Percentiles rank a stretch among this genome's conserved stretches.
Conservation (phyloP, 37 sponge, comb jelly and placozoan genomes). For the Mnemiopsis leidyi region DNA sequence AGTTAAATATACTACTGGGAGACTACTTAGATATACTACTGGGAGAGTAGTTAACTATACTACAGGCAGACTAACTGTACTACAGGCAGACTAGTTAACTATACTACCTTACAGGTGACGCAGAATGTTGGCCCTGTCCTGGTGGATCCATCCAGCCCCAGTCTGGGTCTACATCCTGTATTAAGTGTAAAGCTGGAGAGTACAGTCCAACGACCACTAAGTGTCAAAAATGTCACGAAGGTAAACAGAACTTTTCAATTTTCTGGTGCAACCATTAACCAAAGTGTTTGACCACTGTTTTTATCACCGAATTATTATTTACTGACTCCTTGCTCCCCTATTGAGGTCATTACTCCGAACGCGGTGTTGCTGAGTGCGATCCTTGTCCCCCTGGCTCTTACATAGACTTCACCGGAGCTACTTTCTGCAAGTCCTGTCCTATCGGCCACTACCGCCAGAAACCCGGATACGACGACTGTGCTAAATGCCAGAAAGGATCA, state of each 20-base stretch:
- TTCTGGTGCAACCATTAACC: background rate
- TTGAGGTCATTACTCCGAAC: background rate
- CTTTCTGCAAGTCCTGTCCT: background rate
- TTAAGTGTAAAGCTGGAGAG: background rate
- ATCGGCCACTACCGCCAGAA: conserved; percentile 13
- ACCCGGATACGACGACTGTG: conserved; percentile 27
- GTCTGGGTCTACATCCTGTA: background rate
- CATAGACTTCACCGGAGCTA: background rate
- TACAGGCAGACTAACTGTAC: too few relatives aligned
- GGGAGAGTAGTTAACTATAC: too few relatives aligned
- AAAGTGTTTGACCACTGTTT: background rate
- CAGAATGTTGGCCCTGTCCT: background rate
- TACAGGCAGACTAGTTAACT: too few relatives aligned
- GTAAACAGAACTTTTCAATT: too few relatives aligned
- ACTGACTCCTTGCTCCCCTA: too few relatives aligned
- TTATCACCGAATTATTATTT: background rate
- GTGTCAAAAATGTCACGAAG: background rate
- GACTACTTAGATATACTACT: too few relatives aligned
- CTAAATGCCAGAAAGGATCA: background rate
- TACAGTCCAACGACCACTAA: background rate
- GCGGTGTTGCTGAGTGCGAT: background rate
- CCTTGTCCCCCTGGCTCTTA: conserved; percentile 11
- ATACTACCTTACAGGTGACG: too few relatives aligned
- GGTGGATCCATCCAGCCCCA: background rate
- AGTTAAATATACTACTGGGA: too few relatives aligned